Evolutionary conservation across 2,888 invertebrate species (phyloP).

Genomic region (Molorchus minor): DNA sequence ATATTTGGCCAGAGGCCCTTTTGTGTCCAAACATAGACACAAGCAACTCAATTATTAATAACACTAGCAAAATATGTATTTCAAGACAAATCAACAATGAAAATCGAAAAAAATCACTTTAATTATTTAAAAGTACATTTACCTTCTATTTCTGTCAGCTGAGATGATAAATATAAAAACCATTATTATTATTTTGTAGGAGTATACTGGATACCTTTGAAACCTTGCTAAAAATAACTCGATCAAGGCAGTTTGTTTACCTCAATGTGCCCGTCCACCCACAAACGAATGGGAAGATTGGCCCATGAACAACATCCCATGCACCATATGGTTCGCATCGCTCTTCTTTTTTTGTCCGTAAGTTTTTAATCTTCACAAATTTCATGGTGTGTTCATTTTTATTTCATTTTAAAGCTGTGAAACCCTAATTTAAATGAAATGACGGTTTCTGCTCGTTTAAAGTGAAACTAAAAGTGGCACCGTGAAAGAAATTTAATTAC

Average conservation of each 20-base stretch:
- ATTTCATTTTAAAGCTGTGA: conserved; percentile 20
- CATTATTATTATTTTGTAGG: neutral
- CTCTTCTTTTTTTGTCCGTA: conserved; percentile 15
- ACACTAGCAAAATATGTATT: too few relatives aligned
- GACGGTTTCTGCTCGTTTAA: conserved; percentile 6
- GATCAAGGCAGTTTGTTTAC: conserved; percentile 41
- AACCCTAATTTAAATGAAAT: conserved; percentile 17
- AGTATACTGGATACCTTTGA: conserved; percentile 10
- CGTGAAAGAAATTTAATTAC: conserved; percentile 28
- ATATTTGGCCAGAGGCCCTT: too few relatives aligned
- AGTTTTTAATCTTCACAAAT: conserved; percentile 20
- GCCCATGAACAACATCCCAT: conserved; percentile 33
- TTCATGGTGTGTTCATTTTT: conserved; percentile 19
- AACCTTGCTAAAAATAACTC: conserved; percentile 31
- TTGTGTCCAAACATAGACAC: too few relatives aligned
- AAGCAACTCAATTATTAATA: too few relatives aligned
- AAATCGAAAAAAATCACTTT: too few relatives aligned
- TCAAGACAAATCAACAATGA: too few relatives aligned
- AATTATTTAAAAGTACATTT: too few relatives aligned
- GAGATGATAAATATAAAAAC: conserved; percentile 2
- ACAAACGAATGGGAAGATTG: conserved; percentile 29
- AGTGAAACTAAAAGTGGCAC: conserved; percentile 27
- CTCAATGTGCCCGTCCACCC: conserved; percentile 33
- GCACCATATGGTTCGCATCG: conserved; percentile 20
- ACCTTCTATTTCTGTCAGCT: neutral